Evolutionary conservation across 2,888 invertebrate genomes (phyloP).

Genomic region (Siphlonurus alternatus): DNA sequence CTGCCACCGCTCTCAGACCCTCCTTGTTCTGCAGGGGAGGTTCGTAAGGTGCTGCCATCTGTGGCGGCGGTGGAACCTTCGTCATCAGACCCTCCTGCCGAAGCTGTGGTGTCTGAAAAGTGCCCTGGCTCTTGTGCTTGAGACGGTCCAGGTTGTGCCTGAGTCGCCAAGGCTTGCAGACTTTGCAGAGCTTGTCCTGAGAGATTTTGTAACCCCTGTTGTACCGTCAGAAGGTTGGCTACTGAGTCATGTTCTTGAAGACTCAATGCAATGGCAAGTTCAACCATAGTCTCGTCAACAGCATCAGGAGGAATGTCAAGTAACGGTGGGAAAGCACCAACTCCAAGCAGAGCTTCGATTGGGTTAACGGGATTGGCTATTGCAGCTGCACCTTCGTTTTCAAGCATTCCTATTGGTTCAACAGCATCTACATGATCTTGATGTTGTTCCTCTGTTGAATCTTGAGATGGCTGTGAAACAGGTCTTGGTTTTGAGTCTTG

Average conservation of each 20-base stretch:
- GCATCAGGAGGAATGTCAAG: conserved; percentile 86
- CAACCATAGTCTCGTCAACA: conserved; percentile 94
- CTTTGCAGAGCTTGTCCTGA: conserved; percentile 6
- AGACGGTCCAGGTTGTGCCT: conserved; percentile 17
- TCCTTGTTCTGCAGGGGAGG: conserved; percentile 63
- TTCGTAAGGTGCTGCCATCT: conserved; percentile 80
- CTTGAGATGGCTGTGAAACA: background rate
- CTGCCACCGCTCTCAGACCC: conserved; percentile 85
- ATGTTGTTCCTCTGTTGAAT: background rate
- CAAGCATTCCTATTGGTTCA: conserved; percentile 25
- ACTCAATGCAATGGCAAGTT: conserved; percentile 87
- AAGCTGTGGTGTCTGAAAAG: conserved; percentile 66
- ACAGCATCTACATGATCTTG: conserved; percentile 16
- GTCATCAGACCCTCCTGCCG: conserved; percentile 56
- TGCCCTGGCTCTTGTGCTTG: conserved; percentile 37
- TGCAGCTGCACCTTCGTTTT: conserved; percentile 29
- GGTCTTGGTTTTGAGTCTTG: conserved; percentile 6
- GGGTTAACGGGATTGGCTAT: conserved; percentile 18
- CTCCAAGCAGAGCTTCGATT: conserved; percentile 28
- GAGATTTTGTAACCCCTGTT: conserved; percentile 22
- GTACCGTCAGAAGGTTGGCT: conserved; percentile 14
- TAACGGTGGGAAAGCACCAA: conserved; percentile 52
- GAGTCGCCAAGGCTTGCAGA: conserved; percentile 14
- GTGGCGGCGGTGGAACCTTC: conserved; percentile 84
- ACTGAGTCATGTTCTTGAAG: conserved; percentile 39